These are phyloP conservation scores for Tetraodon nigroviridis DNA, from an alignment of 2,113 vertebrate genomes.

Conservation along the genomic window DNA sequence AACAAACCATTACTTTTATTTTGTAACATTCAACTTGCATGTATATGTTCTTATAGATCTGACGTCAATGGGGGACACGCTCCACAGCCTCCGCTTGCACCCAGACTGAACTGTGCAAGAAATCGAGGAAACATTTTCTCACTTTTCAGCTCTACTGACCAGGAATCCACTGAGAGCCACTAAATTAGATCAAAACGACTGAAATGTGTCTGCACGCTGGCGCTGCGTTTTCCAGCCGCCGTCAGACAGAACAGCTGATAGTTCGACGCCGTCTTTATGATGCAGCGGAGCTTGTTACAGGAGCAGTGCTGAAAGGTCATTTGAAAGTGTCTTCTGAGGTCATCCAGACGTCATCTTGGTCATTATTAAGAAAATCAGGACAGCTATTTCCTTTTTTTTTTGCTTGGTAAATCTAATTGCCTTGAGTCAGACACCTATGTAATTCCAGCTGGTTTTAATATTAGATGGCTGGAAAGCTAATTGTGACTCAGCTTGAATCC, in stretches of 20 bases:
- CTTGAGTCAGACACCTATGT: too few species aligned
- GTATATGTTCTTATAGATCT: too few species aligned
- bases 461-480: constrained; percentile 17
- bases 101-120: not conserved
- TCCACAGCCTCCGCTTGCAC: too few species aligned
- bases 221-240: constrained; percentile 61
- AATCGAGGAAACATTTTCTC: not conserved
- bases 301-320: constrained; percentile 39
- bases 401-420: not conserved
- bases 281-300: constrained; percentile 51
- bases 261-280: constrained; percentile 63
- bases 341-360: not conserved
- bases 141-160: not conserved
- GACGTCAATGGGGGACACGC: too few species aligned
- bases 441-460: constrained; percentile 50
- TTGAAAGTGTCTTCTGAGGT: constrained; percentile 56
- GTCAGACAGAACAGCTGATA: constrained; percentile 57
- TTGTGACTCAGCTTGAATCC: constrained; percentile 53
- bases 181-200: constrained; percentile 50
- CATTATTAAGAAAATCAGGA: too few species aligned
- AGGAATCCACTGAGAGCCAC: constrained; percentile 28
- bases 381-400: not conserved
- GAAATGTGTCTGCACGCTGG: constrained; percentile 48
- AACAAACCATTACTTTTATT: too few species aligned
- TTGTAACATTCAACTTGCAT: too few species aligned